phyloP scores from a whole-genome alignment of 2,888 invertebrate genomes.

The Amblyteles armatorius region DNA sequence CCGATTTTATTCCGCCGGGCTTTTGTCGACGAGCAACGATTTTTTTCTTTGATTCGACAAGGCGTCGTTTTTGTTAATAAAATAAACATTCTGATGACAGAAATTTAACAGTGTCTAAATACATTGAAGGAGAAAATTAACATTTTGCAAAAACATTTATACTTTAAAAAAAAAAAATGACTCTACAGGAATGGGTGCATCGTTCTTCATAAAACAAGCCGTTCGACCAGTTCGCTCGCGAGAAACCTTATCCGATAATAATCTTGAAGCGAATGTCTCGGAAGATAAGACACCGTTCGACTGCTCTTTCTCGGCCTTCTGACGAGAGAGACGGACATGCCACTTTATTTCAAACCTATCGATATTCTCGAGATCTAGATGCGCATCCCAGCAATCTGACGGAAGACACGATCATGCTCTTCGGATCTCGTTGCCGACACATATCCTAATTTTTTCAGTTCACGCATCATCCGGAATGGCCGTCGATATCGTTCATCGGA shows the following conservation, averaged over 20 bases:
- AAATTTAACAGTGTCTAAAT: too few species aligned
- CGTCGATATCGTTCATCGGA: too few species aligned
- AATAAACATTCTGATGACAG: too few species aligned
- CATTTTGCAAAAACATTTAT: too few species aligned
- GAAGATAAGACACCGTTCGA: constrained; percentile 36
- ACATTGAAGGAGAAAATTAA: too few species aligned
- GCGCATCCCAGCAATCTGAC: neutral
- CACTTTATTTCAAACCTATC: neutral
- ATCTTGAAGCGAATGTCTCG: constrained; percentile 49
- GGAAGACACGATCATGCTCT: neutral
- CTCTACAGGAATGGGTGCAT: constrained; percentile 28
- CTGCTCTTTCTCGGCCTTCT: neutral
- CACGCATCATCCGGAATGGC: too few species aligned
- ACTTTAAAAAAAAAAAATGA: too few species aligned
- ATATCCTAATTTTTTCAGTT: neutral
- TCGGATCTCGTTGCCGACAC: neutral
- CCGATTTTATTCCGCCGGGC: constrained; percentile 4
- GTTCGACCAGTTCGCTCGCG: constrained; percentile 8
- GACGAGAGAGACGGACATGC: neutral
- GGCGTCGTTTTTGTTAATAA: neutral
- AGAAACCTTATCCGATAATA: constrained; percentile 50
- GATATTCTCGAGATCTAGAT: neutral
- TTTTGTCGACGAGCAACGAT: neutral
- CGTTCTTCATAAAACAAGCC: constrained; percentile 31
- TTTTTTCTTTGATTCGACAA: neutral